Percentiles rank a stretch among this genome's conserved stretches.
Conservation (phyloP, 2,113 vertebrate species). For the Gymnobelideus leadbeateri region DNA sequence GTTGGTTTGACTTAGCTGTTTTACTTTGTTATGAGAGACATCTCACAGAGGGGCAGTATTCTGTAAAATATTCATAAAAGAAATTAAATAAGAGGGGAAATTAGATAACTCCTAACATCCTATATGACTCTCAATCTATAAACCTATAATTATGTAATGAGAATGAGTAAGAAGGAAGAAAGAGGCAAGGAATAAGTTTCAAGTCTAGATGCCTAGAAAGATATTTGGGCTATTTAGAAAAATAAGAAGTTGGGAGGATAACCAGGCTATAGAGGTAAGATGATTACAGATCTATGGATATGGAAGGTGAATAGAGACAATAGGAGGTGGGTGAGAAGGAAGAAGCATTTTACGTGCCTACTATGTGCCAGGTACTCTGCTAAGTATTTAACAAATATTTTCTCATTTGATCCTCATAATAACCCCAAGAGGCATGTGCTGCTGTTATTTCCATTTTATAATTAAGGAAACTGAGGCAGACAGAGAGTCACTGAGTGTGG, state of each 20-base stretch:
- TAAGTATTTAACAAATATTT: background rate
- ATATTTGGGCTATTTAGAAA: background rate
- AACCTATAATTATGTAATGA: background rate
- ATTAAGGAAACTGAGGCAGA: background rate
- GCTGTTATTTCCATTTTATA: background rate
- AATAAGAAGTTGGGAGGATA: background rate
- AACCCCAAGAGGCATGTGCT: background rate
- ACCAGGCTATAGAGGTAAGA: background rate
- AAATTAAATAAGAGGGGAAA: background rate
- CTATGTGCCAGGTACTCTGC: background rate
- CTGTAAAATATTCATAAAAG: background rate
- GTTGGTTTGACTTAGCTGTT: background rate
- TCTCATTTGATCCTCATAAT: background rate
- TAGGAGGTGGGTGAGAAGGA: background rate
- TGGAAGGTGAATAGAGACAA: background rate
- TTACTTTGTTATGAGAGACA: background rate
- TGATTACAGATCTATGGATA: background rate
- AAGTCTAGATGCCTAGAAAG: background rate
- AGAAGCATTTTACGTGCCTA: background rate
- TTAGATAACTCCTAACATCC: background rate
- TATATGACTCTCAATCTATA: background rate
- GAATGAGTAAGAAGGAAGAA: background rate
- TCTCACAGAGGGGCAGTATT: background rate
- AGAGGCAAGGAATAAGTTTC: background rate
- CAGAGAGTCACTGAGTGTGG: background rate